phyloP scores from a whole-genome alignment of 2,113 vertebrate genomes.

The Cathartes aura region DNA sequence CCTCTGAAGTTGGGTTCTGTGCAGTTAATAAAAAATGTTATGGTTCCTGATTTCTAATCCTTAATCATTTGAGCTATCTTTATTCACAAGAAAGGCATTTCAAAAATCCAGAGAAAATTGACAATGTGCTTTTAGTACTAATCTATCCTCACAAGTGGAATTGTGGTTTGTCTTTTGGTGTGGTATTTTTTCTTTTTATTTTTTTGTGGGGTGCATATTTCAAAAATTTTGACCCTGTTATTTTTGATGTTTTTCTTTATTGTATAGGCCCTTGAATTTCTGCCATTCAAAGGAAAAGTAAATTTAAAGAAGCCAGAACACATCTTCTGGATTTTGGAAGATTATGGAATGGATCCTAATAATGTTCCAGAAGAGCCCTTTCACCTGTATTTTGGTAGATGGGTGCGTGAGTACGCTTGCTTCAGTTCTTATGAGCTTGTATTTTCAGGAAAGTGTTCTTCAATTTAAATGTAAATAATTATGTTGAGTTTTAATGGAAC shows the following conservation, averaged over 20 bases:
- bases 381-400: constrained; percentile 94
- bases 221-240: fast-evolving
- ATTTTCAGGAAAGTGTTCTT: neutral
- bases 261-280: constrained; percentile 89
- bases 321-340: constrained; percentile 91
- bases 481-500: neutral
- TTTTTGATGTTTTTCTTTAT: neutral
- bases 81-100: neutral
- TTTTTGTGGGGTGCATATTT: fast-evolving
- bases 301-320: constrained; percentile 91
- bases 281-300: constrained; percentile 92
- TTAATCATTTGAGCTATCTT: neutral
- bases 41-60: neutral
- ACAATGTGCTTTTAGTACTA: neutral
- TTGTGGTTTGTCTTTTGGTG: too few species aligned
- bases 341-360: constrained; percentile 94
- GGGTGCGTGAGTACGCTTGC: constrained; percentile 81
- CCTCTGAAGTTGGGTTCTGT: neutral
- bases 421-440: neutral
- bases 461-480: neutral
- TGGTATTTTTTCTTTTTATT: too few species aligned
- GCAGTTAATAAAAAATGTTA: neutral
- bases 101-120: neutral
- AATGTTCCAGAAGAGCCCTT: constrained; percentile 86
- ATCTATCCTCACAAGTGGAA: neutral